Conservation (phyloP, 2,113 vertebrate genomes). For the Rhinoderma darwinii region DNA sequence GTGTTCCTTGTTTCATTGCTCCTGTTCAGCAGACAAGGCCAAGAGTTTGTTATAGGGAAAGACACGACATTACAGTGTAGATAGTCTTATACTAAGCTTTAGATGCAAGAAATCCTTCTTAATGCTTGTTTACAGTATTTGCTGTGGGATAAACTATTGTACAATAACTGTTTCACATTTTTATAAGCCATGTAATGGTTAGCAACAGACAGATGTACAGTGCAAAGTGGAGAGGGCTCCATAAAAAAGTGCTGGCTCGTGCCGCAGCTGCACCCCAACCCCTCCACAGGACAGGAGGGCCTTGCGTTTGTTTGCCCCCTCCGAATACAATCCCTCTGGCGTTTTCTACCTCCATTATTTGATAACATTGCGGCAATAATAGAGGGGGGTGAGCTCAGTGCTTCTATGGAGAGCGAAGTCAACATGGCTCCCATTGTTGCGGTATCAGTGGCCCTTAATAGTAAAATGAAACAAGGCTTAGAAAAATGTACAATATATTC, state of each 20-base stretch:
- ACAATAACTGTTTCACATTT: background rate
- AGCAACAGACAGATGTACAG: background rate
- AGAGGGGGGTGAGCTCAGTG: background rate
- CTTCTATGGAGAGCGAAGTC: background rate
- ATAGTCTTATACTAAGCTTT: background rate
- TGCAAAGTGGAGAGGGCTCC: background rate
- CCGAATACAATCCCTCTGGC: background rate
- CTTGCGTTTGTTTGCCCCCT: background rate
- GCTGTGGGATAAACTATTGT: background rate
- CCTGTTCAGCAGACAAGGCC: background rate
- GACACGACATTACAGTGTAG: background rate
- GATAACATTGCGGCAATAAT: background rate
- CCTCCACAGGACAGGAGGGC: too few relatives aligned
- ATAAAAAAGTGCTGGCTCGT: background rate
- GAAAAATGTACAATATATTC: background rate
- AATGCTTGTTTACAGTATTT: background rate
- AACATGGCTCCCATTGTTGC: background rate
- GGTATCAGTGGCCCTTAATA: background rate
- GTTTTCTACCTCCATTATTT: too few relatives aligned
- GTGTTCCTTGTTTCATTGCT: background rate
- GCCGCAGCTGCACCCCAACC: too few relatives aligned
- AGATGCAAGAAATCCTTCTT: background rate
- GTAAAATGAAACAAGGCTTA: background rate
- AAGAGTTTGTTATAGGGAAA: slow-evolving; percentile 12
- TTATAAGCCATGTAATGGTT: background rate